Conservation (phyloP, 2,113 vertebrate species). For the Ia io region DNA sequence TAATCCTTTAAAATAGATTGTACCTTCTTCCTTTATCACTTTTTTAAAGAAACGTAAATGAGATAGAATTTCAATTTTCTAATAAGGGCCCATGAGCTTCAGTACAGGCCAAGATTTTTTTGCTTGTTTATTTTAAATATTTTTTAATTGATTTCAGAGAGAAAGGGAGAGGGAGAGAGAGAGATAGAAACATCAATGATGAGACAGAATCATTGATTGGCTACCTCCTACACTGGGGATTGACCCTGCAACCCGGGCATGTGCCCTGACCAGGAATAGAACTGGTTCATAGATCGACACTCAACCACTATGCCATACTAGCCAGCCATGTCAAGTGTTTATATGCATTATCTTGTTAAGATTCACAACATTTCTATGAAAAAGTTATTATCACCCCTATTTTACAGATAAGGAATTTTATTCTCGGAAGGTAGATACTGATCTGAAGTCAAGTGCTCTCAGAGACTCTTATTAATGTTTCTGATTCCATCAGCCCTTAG, state of each 20-base stretch:
- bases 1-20: slow-evolving; percentile 33
- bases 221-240: too few relatives aligned
- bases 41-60: neutral
- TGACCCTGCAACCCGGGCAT: too few relatives aligned
- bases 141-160: too few relatives aligned
- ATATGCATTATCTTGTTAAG: neutral
- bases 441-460: neutral
- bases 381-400: neutral
- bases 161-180: too few relatives aligned
- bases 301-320: too few relatives aligned
- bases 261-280: too few relatives aligned
- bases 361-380: neutral
- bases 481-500: neutral
- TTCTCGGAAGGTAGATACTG: neutral
- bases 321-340: neutral
- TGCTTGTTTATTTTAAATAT: too few relatives aligned
- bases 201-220: too few relatives aligned
- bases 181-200: too few relatives aligned
- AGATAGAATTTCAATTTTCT: slow-evolving; percentile 40
- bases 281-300: too few relatives aligned
- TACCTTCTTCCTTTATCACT: neutral
- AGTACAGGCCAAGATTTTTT: neutral
- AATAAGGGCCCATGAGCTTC: slow-evolving; percentile 11
- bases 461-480: neutral
- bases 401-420: neutral